A percentile compares a stretch with the other conserved stretches of the same genome.
Conservation (phyloP, 1,140 invertebrate genomes). For the Adelges cooleyi region DNA sequence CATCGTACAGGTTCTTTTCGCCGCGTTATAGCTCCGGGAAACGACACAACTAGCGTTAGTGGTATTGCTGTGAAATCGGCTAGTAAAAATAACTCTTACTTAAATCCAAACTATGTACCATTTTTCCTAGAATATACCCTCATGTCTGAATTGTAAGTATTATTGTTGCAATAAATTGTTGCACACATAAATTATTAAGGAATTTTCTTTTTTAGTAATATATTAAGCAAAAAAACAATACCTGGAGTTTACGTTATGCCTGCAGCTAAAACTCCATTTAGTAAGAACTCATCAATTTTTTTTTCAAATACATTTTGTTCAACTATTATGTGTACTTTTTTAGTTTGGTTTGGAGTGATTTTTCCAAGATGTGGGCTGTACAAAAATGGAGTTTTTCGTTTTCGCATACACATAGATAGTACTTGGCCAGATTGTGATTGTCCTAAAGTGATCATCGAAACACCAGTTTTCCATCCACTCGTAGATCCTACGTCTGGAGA, state of each 20-base stretch:
- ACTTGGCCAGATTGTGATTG: conserved; percentile 76
- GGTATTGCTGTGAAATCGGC: background rate
- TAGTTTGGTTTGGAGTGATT: conserved; percentile 88
- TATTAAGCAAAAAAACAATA: conserved; percentile 14
- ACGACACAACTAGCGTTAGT: conserved; percentile 10
- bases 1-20: conserved; percentile 15
- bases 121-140: conserved; percentile 27
- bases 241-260: conserved; percentile 86
- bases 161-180: background rate
- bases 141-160: conserved; percentile 29
- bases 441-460: conserved; percentile 72
- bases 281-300: conserved; percentile 44
- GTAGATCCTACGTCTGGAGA: conserved; percentile 64
- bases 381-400: conserved; percentile 77
- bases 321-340: no score
- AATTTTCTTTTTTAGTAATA: conserved; percentile 25
- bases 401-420: conserved; percentile 71
- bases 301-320: no score
- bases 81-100: background rate
- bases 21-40: background rate
- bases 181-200: background rate
- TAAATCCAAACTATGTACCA: background rate
- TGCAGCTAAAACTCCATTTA: conserved; percentile 62
- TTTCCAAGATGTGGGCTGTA: conserved; percentile 80
- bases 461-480: conserved; percentile 75